Conservation (phyloP, 2,113 vertebrate genomes). For the Mus pahari region DNA sequence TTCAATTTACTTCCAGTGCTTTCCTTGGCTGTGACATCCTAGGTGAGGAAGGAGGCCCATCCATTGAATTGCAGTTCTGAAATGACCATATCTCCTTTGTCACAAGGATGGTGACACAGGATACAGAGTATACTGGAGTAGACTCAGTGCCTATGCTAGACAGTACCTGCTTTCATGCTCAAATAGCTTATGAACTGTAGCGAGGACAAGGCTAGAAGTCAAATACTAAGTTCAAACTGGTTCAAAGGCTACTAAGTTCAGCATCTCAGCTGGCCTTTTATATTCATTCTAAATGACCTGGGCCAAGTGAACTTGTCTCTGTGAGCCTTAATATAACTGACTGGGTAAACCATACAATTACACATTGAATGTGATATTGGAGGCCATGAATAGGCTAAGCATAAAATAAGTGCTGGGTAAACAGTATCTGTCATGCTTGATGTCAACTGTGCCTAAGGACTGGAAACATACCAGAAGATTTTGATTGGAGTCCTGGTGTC, state of each 20-base stretch:
- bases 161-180: background rate
- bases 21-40: background rate
- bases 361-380: accelerated
- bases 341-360: no score
- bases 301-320: background rate
- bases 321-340: background rate
- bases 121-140: no score
- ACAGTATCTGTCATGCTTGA: accelerated
- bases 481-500: background rate
- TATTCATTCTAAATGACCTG: background rate
- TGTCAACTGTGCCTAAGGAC: background rate
- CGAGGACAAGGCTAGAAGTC: background rate
- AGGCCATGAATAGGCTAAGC: accelerated
- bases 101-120: no score
- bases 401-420: background rate
- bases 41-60: background rate
- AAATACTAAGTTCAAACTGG: background rate
- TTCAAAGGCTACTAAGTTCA: no score
- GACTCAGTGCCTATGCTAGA: no score
- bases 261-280: no score
- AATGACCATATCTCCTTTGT: background rate
- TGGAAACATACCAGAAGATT: background rate
- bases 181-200: background rate
- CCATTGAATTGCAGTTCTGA: background rate
- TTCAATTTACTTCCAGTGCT: background rate